Conservation (phyloP, 2,888 invertebrate species). For the Bombyx huttoni region DNA sequence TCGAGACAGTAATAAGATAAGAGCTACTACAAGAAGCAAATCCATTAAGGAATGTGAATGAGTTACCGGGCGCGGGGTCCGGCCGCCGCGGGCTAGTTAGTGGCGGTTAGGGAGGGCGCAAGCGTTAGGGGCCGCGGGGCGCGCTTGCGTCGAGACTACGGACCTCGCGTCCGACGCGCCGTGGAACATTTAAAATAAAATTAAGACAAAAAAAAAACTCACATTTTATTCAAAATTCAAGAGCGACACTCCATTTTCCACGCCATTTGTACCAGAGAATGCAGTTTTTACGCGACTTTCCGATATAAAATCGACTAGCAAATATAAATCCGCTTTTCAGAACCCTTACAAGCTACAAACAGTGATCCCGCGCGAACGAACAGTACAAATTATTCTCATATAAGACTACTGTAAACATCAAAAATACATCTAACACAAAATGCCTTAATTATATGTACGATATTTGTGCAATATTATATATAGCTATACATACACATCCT, state of each 20-base stretch:
- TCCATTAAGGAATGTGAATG: slow-evolving; percentile 68
- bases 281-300: slow-evolving; percentile 1
- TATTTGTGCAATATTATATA: slow-evolving; percentile 2
- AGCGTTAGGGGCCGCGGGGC: neutral
- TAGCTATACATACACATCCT: slow-evolving; percentile 1
- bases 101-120: slow-evolving; percentile 38
- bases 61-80: slow-evolving; percentile 60
- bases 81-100: slow-evolving; percentile 53
- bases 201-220: slow-evolving; percentile 30
- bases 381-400: neutral
- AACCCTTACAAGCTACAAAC: neutral
- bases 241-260: slow-evolving; percentile 45
- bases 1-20: slow-evolving; percentile 67
- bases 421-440: slow-evolving; percentile 3
- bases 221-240: slow-evolving; percentile 35
- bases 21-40: slow-evolving; percentile 70
- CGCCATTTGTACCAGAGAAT: slow-evolving; percentile 22
- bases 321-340: neutral
- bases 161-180: slow-evolving; percentile 15
- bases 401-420: slow-evolving; percentile 1
- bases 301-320: slow-evolving; percentile 2
- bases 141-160: neutral
- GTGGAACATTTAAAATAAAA: slow-evolving; percentile 59
- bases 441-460: slow-evolving; percentile 1
- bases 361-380: neutral